Evolutionary conservation across 2,797 vertebrate species (phyloP).

Genomic region (Ptychobarbus kaznakovi): DNA sequence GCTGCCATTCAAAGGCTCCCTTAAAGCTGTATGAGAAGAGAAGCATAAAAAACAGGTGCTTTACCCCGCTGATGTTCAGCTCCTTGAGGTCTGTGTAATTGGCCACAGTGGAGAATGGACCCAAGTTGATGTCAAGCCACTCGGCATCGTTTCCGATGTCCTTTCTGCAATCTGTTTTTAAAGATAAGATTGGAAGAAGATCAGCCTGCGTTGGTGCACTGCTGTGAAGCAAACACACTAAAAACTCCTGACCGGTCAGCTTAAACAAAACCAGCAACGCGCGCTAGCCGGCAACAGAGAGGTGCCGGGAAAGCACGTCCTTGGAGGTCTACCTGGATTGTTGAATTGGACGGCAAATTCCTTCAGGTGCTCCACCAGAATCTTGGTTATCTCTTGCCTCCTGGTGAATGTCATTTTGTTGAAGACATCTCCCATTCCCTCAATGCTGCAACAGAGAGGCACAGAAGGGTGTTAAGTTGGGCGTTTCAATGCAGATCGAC

Average conservation of each 20-base stretch:
- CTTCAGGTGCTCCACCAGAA: conserved; percentile 55
- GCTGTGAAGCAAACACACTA: no score
- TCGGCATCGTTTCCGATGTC: no score
- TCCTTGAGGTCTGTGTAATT: no score
- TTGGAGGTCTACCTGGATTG: not conserved
- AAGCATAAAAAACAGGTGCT: no score
- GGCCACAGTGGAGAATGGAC: no score
- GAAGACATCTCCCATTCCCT: not conserved
- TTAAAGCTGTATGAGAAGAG: no score
- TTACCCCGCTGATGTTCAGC: no score
- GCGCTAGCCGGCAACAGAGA: not conserved
- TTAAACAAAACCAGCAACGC: conserved; percentile 10
- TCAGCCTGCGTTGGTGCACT: no score
- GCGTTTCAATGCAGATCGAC: not conserved
- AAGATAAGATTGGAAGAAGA: not conserved
- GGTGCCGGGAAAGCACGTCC: not conserved
- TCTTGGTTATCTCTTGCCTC: conserved; percentile 23
- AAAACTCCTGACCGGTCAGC: conserved; percentile 18
- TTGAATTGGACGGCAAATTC: not conserved
- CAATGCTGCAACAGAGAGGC: not conserved
- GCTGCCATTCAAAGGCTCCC: no score
- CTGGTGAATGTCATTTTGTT: not conserved
- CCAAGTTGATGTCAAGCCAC: no score
- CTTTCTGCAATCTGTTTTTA: conserved; percentile 56
- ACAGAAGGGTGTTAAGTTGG: not conserved